Conservation (phyloP, 2,113 vertebrate species). For the Ammodytes marinus region DNA sequence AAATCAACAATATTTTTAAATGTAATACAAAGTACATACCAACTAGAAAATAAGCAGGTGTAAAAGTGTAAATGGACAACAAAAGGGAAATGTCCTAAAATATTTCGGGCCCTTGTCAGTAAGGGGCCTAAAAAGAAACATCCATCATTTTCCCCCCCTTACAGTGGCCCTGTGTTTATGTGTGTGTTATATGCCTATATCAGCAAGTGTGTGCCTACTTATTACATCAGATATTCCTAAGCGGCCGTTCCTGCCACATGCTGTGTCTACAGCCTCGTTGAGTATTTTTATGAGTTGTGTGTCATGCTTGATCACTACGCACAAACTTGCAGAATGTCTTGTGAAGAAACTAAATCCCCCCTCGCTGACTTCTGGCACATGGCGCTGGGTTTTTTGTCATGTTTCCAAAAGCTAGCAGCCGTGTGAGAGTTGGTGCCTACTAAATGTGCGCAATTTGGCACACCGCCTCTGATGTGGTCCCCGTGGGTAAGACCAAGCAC, state of each 20-base stretch:
- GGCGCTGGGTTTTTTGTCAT: constrained; percentile 22
- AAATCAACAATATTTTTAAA: too few species aligned
- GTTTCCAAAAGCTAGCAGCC: constrained; percentile 44
- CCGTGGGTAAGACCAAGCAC: constrained; percentile 48
- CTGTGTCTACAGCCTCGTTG: neutral
- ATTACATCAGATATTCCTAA: constrained; percentile 32
- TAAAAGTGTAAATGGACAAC: too few species aligned
- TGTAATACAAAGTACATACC: too few species aligned
- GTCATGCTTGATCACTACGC: constrained; percentile 34
- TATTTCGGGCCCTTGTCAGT: too few species aligned
- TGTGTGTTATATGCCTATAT: neutral
- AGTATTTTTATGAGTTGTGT: neutral
- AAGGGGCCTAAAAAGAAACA: too few species aligned
- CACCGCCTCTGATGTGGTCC: constrained; percentile 58
- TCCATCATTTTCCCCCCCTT: too few species aligned
- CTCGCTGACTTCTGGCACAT: constrained; percentile 10
- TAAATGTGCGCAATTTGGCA: constrained; percentile 31
- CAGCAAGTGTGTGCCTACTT: constrained; percentile 5
- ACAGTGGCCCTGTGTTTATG: too few species aligned
- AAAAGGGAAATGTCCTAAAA: too few species aligned
- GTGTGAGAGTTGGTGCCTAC: constrained; percentile 31
- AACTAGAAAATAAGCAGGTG: too few species aligned
- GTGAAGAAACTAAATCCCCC: constrained; percentile 16
- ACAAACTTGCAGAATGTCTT: neutral
- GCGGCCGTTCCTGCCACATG: neutral